These are phyloP conservation scores for Sigmodon hispidus DNA, from an alignment of 2,113 vertebrate genomes.

Conservation along the genomic window DNA sequence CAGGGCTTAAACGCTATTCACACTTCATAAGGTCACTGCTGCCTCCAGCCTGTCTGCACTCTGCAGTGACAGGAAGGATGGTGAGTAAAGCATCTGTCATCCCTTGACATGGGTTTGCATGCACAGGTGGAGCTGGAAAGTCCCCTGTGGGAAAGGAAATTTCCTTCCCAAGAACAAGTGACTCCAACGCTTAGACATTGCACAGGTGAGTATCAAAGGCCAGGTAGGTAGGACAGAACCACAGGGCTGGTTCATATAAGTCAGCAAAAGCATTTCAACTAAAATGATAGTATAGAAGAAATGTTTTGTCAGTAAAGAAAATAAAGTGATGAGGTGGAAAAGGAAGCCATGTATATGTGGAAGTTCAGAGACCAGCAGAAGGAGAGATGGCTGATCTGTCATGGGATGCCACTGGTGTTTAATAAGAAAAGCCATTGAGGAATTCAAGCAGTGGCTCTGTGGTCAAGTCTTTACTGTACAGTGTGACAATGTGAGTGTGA, in stretches of 20 bases:
- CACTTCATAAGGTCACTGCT: conserved; percentile 33
- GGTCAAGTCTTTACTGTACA: neutral
- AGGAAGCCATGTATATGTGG: neutral
- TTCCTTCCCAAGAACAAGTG: neutral
- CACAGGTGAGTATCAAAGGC: neutral
- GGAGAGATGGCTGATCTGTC: neutral
- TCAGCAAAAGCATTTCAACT: neutral
- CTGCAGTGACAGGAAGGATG: conserved; percentile 12
- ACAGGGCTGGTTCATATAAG: neutral
- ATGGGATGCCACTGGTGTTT: neutral
- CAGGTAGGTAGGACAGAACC: neutral
- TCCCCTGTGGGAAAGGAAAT: neutral
- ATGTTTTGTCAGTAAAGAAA: neutral
- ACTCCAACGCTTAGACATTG: neutral
- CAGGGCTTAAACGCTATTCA: conserved; percentile 31
- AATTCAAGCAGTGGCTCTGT: too few species aligned
- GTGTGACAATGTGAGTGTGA: neutral
- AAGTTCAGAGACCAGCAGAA: neutral
- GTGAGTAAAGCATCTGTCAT: neutral
- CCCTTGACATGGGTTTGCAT: neutral
- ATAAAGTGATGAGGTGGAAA: neutral
- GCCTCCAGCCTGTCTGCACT: conserved; percentile 38
- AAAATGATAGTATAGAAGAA: conserved; percentile 1
- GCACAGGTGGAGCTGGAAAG: neutral
- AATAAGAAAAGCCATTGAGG: neutral